Base-by-base conservation (phyloP, 2,113 vertebrate genomes). In the Rhineura floridana region DNA sequence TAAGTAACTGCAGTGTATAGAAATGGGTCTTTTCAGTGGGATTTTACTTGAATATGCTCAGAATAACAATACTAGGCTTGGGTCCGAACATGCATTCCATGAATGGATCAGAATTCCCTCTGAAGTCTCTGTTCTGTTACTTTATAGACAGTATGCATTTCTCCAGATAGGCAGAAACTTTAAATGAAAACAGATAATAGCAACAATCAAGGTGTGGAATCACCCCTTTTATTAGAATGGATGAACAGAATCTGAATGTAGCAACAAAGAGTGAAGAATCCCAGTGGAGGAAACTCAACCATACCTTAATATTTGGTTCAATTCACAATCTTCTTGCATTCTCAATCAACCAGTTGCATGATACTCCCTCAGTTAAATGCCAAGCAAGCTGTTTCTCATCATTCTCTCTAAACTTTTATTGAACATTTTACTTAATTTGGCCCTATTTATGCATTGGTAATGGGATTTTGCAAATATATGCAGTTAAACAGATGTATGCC, bases 371-470 rank as follows among this genome's bases (percentile, higher is more conserved):
- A 15, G n/a, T n/a, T n/a, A n/a, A n/a, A n/a, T n/a, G n/a, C n/a
- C 62, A 93, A 91, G 81, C 73, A 79, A 72, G 25, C 17, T 36
- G 28, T 8, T 91, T 91, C 85, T 67, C 89, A 76, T 82, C 9
- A 3, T 73, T 44, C 6, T 92, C 5, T 90, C 80, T 87, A 86
- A 7, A 78, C 28, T 78, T 91, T 92, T 30, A 3, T 42, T 55
- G 50, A 10, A 12, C n/a, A 7, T 72, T 15, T 80, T 15, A 83
- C 48, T 87, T 86, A 63, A n/a, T 21, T 70, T 50, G 21, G 65
- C 5, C 82, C 30, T n/a, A 50, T 36, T 50, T 15, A 50, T 4
- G 33, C 28, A 65, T 12, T 46, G 65, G 13, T n/a, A 46, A n/a
- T 50, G 63, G n/a, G 6, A 36, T 30, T 46, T 21, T 19, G 25